Evolutionary conservation across 2,113 vertebrate genomes (phyloP), one percentile per base, ranked within the genome.

Genomic region (Thymallus thymallus): DNA sequence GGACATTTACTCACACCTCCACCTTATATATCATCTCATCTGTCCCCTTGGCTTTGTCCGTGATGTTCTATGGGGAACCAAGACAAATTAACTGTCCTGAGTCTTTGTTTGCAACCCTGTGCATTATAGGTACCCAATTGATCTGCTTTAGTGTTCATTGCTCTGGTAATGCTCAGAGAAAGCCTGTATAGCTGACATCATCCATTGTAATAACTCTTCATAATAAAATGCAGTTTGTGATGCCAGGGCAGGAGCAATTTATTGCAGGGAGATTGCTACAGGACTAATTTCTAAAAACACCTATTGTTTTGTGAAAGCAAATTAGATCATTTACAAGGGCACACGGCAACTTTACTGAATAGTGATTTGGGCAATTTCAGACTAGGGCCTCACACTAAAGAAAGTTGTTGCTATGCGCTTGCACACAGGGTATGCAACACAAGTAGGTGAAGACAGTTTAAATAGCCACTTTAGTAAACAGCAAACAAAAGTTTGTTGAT

Each of bases 271-370:
- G 56, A 55, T 67, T 2, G 35, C 35, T 70, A 58, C 56, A 48
- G 70, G 74, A 82, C 65, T 82, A 79, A 85, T 84, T 75, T 81
- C 75, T 75, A 84, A 87, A 88, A 65, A 80, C 55, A 76, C 68
- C 76, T 77, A 80, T 72, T 87, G 80, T 87, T 79, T 87, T 79
- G 85, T 78, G 71, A 72, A 84, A 81, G 76, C 79, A 83, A 88
- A 86, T 87, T 63, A 86, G 68, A 77, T 74, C 35, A 73, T 68
- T 81, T 65, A 71, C 45, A 67, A 78, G 24, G 45, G 74, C 76
- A 87, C 48, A 75, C 77, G 71, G 79, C 69, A 77, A 75, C 66
- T 74, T 20, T 46, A 77, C 70, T 84, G 80, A 87, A 84, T 74
- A 58, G 65, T 64, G 18, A 51, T 41, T 46, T 72, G 67, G 68